phyloP scores from a whole-genome alignment of 2,888 invertebrate genomes.

The Sphecodes monilicornis region DNA sequence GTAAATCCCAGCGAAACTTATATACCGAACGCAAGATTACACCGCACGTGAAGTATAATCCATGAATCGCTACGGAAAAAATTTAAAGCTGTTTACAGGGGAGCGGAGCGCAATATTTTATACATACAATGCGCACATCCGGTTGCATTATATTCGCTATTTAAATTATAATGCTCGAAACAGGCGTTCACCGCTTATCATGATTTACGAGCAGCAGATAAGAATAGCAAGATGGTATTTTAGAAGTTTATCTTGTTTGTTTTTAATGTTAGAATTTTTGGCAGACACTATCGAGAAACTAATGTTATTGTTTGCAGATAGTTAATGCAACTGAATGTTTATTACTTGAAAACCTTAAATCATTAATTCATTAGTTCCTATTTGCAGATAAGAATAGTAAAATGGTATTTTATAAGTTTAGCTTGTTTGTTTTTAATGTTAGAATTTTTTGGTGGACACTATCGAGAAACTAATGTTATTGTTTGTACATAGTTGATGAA shows the following conservation, averaged over 20 bases:
- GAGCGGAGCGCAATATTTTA: background rate
- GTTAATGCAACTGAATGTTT: background rate
- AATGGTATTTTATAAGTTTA: background rate
- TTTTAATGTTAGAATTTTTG: background rate
- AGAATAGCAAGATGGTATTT: background rate
- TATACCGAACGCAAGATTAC: background rate
- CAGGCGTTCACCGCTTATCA: background rate
- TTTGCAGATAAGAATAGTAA: background rate
- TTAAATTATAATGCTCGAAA: background rate
- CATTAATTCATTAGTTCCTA: too few relatives aligned
- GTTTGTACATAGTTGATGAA: background rate
- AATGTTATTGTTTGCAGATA: background rate
- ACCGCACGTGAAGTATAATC: background rate
- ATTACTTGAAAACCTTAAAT: too few relatives aligned
- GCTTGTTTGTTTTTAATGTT: background rate
- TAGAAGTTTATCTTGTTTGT: background rate
- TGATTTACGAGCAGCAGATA: background rate
- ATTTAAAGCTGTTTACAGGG: constrained; percentile 1
- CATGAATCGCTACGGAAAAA: background rate
- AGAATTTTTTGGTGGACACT: too few relatives aligned
- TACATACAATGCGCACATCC: background rate
- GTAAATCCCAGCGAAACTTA: background rate
- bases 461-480: too few relatives aligned
- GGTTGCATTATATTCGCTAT: background rate
- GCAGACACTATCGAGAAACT: too few relatives aligned